A percentile compares a stretch with the other conserved stretches of the same genome.
Conservation (phyloP, 2,797 vertebrate genomes). For the Muscicapa striata region DNA sequence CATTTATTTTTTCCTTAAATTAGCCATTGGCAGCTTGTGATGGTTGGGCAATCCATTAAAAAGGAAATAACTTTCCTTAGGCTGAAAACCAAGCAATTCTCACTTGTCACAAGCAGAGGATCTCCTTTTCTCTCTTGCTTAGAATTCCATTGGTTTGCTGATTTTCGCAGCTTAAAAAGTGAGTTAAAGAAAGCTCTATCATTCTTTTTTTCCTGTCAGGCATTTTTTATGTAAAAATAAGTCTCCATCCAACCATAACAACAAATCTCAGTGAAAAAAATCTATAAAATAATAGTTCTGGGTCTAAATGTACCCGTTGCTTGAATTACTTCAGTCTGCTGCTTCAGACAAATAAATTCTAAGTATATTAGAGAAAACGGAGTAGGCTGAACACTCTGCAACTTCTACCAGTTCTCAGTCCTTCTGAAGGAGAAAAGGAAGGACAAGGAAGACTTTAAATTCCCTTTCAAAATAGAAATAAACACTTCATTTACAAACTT, state of each 20-base stretch:
- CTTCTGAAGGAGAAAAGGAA: background rate
- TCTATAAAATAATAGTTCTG: background rate
- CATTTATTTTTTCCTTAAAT: background rate
- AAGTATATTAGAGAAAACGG: background rate
- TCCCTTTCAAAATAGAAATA: background rate
- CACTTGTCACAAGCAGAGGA: background rate
- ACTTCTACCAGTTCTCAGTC: background rate
- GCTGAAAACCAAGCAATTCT: background rate
- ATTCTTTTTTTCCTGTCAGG: background rate
- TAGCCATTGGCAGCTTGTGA: background rate
- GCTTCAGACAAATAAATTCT: background rate
- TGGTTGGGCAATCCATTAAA: background rate
- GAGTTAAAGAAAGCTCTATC: background rate
- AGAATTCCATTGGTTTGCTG: background rate
- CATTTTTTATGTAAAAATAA: background rate
- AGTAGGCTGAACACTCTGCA: background rate
- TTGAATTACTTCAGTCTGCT: background rate
- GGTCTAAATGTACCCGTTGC: background rate
- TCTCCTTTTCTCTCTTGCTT: background rate
- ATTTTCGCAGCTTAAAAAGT: background rate
- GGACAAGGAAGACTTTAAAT: background rate
- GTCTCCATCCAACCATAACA: background rate
- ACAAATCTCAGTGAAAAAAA: background rate
- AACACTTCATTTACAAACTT: background rate
- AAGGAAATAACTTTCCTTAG: background rate